A percentile compares a stretch with the other conserved stretches of the same genome.
Conservation (phyloP, 2,113 vertebrate species). For the Sapayoa aenigma region DNA sequence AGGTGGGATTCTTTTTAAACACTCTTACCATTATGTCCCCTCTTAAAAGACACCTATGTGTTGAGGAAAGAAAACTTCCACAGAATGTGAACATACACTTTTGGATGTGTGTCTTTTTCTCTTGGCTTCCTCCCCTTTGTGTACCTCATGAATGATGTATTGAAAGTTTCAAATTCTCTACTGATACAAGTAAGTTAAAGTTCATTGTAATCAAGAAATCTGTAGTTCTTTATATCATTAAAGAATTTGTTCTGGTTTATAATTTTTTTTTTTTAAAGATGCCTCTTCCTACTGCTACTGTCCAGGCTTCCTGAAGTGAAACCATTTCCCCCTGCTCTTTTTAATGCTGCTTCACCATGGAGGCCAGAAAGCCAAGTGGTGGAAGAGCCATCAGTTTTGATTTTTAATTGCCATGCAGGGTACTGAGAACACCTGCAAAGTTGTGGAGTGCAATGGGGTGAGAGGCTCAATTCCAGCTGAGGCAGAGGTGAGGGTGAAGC, state of each 20-base stretch:
- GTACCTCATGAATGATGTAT: neutral
- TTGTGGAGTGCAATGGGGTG: neutral
- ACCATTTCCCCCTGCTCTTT: neutral
- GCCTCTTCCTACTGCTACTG: neutral
- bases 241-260: neutral
- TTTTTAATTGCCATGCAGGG: neutral
- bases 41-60: neutral
- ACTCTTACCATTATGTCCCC: neutral
- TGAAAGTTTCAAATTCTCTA: neutral
- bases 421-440: neutral
- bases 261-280: neutral
- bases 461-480: neutral
- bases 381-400: neutral
- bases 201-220: neutral
- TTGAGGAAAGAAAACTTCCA: neutral
- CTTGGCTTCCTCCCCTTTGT: fast-evolving
- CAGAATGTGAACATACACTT: neutral
- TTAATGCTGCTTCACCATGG: neutral
- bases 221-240: neutral
- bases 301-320: neutral
- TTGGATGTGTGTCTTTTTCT: fast-evolving
- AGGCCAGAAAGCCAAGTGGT: neutral
- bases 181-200: neutral
- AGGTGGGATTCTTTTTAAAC: neutral
- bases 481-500: fast-evolving